phyloP scores from a whole-genome alignment of 2,888 invertebrate genomes.

The Dryobotodes eremita region DNA sequence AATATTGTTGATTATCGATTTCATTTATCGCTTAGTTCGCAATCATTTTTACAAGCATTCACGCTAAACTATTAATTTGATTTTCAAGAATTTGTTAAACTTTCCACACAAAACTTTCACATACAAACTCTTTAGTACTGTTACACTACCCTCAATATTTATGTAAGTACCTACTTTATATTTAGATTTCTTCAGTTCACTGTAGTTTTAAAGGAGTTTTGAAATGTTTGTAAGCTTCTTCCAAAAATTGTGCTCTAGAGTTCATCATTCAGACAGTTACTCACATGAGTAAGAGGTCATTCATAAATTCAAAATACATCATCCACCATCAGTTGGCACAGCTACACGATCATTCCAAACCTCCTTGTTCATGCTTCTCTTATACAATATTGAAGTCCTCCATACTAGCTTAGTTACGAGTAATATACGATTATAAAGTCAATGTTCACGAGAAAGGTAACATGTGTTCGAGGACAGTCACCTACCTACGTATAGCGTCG shows the following conservation, averaged over 20 bases:
- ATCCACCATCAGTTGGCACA: neutral
- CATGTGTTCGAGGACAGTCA: conserved; percentile 33
- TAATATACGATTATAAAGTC: conserved; percentile 23
- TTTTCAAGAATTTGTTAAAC: neutral
- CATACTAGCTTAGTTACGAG: conserved; percentile 30
- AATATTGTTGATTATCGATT: conserved; percentile 15
- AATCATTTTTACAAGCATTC: conserved; percentile 16
- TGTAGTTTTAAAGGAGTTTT: conserved; percentile 3
- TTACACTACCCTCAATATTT: neutral
- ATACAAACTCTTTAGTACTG: neutral
- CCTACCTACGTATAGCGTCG: conserved; percentile 31
- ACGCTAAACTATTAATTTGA: neutral
- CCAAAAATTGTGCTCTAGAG: too few relatives aligned
- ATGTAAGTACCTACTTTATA: neutral
- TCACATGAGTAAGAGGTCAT: neutral
- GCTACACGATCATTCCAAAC: neutral
- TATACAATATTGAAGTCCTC: conserved; percentile 45
- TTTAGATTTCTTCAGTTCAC: neutral
- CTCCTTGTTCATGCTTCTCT: conserved; percentile 5
- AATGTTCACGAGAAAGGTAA: conserved; percentile 52
- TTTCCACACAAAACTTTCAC: too few relatives aligned
- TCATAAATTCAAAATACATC: neutral
- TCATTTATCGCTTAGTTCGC: conserved; percentile 1
- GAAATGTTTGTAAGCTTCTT: neutral
- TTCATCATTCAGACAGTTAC: neutral